Conservation (phyloP, 2,888 invertebrate genomes). For the Deroplatys truncata region DNA sequence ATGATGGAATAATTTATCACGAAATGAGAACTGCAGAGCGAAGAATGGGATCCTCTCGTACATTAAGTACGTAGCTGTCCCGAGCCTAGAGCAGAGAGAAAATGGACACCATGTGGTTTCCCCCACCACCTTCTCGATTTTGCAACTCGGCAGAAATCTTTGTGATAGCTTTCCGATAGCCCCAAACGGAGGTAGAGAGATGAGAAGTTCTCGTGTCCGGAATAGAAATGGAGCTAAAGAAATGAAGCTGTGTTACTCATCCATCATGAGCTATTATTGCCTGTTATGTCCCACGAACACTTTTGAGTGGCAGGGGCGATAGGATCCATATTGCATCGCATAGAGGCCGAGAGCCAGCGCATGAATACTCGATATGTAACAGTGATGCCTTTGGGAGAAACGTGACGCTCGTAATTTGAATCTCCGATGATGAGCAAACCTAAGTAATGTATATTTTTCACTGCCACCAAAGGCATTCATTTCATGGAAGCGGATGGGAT, state of each 20-base stretch:
- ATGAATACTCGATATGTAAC: background rate
- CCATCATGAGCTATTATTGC: constrained; percentile 3
- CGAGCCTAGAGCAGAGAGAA: background rate
- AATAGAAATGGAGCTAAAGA: constrained; percentile 8
- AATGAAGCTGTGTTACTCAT: constrained; percentile 1
- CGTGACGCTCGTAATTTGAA: background rate
- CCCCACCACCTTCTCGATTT: background rate
- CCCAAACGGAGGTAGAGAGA: background rate
- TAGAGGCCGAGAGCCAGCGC: too few relatives aligned
- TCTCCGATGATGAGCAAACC: background rate
- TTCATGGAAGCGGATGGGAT: background rate
- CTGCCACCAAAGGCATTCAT: background rate
- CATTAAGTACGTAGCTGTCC: background rate
- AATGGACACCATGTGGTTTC: background rate
- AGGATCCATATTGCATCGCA: background rate
- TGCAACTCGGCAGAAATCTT: background rate
- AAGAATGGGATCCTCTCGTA: background rate
- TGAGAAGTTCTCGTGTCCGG: background rate
- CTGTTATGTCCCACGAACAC: background rate
- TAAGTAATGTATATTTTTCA: background rate
- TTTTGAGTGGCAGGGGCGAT: background rate
- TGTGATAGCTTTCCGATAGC: background rate
- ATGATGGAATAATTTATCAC: background rate
- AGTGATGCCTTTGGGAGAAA: background rate
- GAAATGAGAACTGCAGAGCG: background rate